Evolutionary conservation across 1,140 invertebrate species (phyloP).

Genomic region (Platyscapa corneri): DNA sequence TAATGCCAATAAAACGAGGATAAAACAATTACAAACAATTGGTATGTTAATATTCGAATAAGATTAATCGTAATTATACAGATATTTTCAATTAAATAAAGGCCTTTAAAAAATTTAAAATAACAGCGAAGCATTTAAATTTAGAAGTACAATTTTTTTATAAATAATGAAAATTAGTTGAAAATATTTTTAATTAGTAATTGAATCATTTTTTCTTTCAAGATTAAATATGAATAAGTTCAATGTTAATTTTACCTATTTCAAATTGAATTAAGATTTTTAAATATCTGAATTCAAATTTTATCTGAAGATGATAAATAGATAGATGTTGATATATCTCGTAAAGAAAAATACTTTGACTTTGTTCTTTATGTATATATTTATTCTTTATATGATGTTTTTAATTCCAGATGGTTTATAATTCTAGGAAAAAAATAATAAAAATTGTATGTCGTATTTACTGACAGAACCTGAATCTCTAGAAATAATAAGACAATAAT

Average conservation of each 20-base stretch:
- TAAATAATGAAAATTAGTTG: background rate
- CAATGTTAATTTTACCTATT: no score
- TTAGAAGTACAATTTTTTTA: background rate
- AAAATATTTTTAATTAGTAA: background rate
- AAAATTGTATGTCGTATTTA: slow-evolving; percentile 31
- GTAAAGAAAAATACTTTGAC: slow-evolving; percentile 10
- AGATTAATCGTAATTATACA: no score
- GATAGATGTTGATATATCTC: slow-evolving; percentile 1
- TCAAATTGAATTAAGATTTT: no score
- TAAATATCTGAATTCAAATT: background rate
- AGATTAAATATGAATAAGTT: no score
- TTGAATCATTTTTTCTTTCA: no score
- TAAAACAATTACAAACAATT: no score
- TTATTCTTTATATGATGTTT: background rate
- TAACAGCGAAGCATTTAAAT: background rate
- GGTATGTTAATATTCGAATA: no score
- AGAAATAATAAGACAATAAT: slow-evolving; percentile 45
- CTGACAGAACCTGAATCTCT: slow-evolving; percentile 21
- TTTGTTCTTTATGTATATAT: background rate
- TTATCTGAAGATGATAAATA: background rate
- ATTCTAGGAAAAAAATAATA: background rate
- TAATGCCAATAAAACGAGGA: no score
- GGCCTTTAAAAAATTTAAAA: background rate
- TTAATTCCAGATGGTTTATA: background rate
- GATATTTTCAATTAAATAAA: no score